Conservation (phyloP, 2,113 vertebrate species). For the Gymnobelideus leadbeateri region DNA sequence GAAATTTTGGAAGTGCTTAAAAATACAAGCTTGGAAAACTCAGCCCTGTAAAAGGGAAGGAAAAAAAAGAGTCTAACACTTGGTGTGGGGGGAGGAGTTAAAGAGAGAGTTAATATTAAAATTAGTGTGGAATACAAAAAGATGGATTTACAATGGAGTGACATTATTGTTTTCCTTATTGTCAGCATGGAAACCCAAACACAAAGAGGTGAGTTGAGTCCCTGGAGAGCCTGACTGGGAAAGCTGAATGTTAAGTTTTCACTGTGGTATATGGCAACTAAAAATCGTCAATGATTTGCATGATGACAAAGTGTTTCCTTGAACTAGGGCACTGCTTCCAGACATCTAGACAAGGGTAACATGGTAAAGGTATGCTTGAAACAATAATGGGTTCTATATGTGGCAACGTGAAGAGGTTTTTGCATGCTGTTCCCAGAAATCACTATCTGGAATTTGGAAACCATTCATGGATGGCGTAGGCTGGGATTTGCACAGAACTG, state of each 20-base stretch:
- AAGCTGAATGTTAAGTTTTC: conserved; percentile 79
- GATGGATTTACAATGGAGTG: conserved; percentile 77
- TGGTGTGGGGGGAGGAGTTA: conserved; percentile 55
- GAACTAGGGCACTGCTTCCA: conserved; percentile 60
- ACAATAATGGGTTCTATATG: background rate
- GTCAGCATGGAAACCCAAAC: conserved; percentile 83
- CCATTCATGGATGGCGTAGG: background rate
- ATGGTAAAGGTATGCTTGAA: conserved; percentile 5
- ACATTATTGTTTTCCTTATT: conserved; percentile 84
- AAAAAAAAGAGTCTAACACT: background rate
- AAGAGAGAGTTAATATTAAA: conserved; percentile 85
- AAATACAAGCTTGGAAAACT: conserved; percentile 61
- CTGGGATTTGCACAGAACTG: background rate
- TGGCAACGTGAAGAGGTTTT: background rate
- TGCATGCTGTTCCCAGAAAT: background rate
- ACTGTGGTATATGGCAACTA: conserved; percentile 71
- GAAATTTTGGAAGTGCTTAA: conserved; percentile 80
- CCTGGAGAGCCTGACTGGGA: conserved; percentile 78
- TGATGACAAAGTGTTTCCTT: conserved; percentile 82
- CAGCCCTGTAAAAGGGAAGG: conserved; percentile 47
- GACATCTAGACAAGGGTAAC: conserved; percentile 63
- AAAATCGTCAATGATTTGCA: conserved; percentile 51
- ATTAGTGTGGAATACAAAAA: conserved; percentile 72
- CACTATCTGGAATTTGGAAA: conserved; percentile 53
- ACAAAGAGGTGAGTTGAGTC: conserved; percentile 83